Evolutionary conservation across 2,888 invertebrate species (phyloP).

Genomic region (Polydesmus complanatus): DNA sequence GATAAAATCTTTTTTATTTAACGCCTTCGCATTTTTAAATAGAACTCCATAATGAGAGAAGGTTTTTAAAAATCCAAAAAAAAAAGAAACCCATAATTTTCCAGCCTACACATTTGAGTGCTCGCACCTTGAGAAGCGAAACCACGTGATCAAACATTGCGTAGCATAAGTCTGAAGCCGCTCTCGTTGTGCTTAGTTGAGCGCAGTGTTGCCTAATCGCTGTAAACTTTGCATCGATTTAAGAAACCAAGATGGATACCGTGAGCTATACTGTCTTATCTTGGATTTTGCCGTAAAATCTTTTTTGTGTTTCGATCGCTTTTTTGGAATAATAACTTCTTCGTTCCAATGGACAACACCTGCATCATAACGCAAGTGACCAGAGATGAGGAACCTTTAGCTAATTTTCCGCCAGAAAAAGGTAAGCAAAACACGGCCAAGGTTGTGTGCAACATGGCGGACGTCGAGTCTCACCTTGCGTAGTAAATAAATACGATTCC

Average conservation of each 20-base stretch:
- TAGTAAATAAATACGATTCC: no score
- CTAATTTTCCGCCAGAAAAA: slow-evolving; percentile 82
- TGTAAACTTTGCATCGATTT: no score
- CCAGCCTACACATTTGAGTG: no score
- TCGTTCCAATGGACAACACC: slow-evolving; percentile 81
- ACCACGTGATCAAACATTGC: no score
- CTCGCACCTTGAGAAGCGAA: no score
- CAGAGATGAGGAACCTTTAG: slow-evolving; percentile 91
- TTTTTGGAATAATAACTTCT: slow-evolving; percentile 27
- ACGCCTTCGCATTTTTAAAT: neutral
- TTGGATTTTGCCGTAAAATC: neutral
- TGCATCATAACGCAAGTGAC: slow-evolving; percentile 97
- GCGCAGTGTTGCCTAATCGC: no score
- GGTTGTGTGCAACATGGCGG: slow-evolving; percentile 4
- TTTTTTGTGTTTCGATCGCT: slow-evolving; percentile 25
- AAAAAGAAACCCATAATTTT: no score
- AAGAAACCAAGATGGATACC: neutral
- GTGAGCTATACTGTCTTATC: neutral
- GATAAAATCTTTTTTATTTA: no score
- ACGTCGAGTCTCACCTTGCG: neutral
- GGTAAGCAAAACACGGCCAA: slow-evolving; percentile 44
- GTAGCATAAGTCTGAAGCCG: no score
- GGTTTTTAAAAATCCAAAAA: no score
- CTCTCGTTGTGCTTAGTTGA: no score
- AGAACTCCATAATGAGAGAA: neutral